Evolutionary conservation across 2,888 invertebrate species (phyloP).

Genomic region (Andrena chrysosceles): DNA sequence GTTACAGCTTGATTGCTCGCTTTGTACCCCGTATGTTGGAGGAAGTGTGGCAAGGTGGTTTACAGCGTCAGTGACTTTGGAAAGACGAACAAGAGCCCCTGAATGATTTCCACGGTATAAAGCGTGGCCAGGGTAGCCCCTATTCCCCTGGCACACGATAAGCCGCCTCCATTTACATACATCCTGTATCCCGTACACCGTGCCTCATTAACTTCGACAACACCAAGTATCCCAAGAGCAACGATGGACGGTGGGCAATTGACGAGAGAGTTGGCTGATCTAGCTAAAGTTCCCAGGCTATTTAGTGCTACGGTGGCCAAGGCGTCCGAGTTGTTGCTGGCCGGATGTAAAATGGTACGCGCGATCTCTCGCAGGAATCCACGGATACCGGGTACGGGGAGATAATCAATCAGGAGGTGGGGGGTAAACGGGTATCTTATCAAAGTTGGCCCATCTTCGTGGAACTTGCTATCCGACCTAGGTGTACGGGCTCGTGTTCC

Average conservation of each 20-base stretch:
- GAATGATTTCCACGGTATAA: constrained; percentile 42
- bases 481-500: constrained; percentile 53
- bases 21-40: background rate
- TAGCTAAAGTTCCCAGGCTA: background rate
- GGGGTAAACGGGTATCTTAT: constrained; percentile 83
- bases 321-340: constrained; percentile 23
- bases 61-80: background rate
- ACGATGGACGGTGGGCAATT: background rate
- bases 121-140: constrained; percentile 16
- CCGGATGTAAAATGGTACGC: constrained; percentile 42
- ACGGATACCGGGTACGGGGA: constrained; percentile 67
- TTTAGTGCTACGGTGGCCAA: background rate
- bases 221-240: background rate
- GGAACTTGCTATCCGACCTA: constrained; percentile 57
- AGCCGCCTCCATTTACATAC: constrained; percentile 34
- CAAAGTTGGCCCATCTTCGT: constrained; percentile 81
- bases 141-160: constrained; percentile 28
- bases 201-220: background rate
- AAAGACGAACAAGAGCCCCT: constrained; percentile 29
- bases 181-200: constrained; percentile 23
- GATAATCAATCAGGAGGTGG: constrained; percentile 82
- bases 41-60: background rate
- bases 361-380: constrained; percentile 44
- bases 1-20: background rate
- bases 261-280: too few species aligned